A percentile compares a stretch with the other conserved stretches of the same genome.
phyloP scores from a whole-genome alignment of 2,797 vertebrate species.

The Phoxinus dragarum region DNA sequence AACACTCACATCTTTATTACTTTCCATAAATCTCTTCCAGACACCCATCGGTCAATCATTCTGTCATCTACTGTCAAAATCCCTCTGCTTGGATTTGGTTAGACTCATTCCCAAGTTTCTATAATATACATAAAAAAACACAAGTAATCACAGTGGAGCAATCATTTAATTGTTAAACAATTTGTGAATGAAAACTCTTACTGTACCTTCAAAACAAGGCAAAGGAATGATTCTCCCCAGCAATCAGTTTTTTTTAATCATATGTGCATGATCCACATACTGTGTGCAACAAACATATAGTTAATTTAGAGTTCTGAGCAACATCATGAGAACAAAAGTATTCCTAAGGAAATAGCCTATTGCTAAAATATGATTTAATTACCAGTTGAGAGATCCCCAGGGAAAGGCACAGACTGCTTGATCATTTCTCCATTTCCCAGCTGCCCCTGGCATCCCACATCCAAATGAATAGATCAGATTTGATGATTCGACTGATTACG shows the following conservation, averaged over 20 bases:
- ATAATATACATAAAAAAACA: neutral
- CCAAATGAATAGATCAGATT: constrained; percentile 83
- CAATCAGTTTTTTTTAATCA: constrained; percentile 62
- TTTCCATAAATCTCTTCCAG: constrained; percentile 57
- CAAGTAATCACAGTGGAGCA: neutral
- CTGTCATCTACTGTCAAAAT: constrained; percentile 55
- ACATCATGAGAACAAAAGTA: neutral
- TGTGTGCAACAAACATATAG: constrained; percentile 30
- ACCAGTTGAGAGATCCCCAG: constrained; percentile 69
- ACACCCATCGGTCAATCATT: constrained; percentile 66
- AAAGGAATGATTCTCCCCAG: constrained; percentile 73
- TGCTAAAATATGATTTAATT: neutral
- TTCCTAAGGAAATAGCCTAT: neutral
- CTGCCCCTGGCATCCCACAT: constrained; percentile 72
- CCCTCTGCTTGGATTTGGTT: neutral
- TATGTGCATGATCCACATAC: neutral
- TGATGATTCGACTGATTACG: constrained; percentile 71
- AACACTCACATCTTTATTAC: constrained; percentile 65
- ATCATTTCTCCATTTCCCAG: constrained; percentile 69
- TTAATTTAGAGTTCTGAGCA: neutral
- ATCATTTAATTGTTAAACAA: neutral
- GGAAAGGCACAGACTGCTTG: constrained; percentile 76
- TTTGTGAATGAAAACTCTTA: neutral
- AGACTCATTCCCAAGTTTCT: constrained; percentile 11
- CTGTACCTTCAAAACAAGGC: constrained; percentile 45